Conservation (phyloP, 2,888 invertebrate species). For the Leptinotarsa haldemani region DNA sequence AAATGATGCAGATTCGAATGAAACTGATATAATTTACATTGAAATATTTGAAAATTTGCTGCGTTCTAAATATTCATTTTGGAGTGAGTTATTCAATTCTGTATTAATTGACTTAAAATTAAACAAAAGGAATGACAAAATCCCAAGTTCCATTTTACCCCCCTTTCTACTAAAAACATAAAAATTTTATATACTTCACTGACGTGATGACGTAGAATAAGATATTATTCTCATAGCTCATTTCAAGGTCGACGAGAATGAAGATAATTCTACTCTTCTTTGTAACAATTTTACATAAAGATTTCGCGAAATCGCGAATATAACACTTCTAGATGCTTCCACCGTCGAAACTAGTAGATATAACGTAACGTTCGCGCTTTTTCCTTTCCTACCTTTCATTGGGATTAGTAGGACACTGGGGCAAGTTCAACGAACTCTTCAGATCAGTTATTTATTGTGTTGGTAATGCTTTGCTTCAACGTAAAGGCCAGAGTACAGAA, state of each 20-base stretch:
- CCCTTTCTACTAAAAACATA: no score
- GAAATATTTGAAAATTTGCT: no score
- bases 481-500: neutral
- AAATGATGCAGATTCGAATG: no score
- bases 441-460: constrained; percentile 47
- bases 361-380: constrained; percentile 51
- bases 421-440: constrained; percentile 64
- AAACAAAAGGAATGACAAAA: no score
- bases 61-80: no score
- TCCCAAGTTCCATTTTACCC: no score
- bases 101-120: no score
- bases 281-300: constrained; percentile 13
- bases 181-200: no score
- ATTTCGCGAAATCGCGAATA: constrained; percentile 11
- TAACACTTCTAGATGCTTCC: constrained; percentile 26
- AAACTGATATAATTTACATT: no score
- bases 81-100: no score
- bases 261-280: neutral
- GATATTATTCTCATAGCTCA: neutral
- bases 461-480: neutral
- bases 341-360: constrained; percentile 26
- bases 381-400: constrained; percentile 60
- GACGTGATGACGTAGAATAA: neutral
- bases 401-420: constrained; percentile 66
- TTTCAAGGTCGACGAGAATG: constrained; percentile 15